Evolutionary conservation across 2,113 vertebrate species (phyloP).

Genomic region (Climacteris rufus): DNA sequence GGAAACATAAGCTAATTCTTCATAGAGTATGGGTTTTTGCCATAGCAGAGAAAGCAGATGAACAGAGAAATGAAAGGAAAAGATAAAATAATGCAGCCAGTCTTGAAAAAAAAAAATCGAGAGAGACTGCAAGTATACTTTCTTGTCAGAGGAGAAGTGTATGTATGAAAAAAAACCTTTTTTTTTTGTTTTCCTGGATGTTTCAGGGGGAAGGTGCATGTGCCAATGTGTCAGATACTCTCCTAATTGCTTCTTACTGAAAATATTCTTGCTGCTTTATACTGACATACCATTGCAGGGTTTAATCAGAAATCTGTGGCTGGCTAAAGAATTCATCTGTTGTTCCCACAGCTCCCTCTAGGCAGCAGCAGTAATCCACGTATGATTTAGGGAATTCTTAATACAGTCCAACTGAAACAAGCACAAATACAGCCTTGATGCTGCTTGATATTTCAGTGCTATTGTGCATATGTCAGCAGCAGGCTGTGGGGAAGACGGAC

Average conservation of each 20-base stretch:
- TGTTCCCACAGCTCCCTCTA: constrained; percentile 25
- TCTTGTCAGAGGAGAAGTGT: neutral
- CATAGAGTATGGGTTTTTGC: neutral
- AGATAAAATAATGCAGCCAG: neutral
- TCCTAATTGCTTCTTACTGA: neutral
- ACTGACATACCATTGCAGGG: neutral
- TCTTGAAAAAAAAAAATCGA: neutral
- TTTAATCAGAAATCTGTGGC: neutral
- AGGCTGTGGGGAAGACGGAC: neutral
- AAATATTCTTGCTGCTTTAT: neutral
- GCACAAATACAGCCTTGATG: neutral
- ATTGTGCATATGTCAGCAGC: neutral
- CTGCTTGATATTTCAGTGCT: neutral
- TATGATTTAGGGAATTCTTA: neutral
- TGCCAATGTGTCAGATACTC: neutral
- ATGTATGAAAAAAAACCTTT: rapidly evolving
- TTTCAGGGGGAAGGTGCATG: neutral
- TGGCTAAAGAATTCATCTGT: neutral
- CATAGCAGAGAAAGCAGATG: neutral
- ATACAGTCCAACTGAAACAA: neutral
- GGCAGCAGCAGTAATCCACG: constrained; percentile 17
- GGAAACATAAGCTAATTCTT: neutral
- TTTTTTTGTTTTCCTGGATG: neutral
- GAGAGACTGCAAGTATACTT: neutral
- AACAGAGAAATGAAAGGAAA: neutral